Percentiles rank a stretch among this genome's conserved stretches.
Evolutionary conservation across 2,113 vertebrate species (phyloP).

Genomic region (Rhombomys opimus): DNA sequence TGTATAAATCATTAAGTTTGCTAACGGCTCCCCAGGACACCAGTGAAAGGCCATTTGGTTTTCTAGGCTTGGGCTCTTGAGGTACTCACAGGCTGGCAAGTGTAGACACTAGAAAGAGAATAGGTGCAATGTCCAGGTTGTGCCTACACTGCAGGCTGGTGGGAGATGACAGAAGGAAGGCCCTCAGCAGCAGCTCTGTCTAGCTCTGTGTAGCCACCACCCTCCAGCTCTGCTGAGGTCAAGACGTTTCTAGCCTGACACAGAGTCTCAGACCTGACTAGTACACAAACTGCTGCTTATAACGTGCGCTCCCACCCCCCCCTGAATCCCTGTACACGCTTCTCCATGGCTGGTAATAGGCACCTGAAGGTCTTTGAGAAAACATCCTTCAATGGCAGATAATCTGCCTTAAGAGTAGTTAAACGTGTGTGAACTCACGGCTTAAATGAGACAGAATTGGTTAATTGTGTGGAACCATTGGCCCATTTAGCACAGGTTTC

Average conservation of each 20-base stretch:
- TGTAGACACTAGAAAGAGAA: background rate
- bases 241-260: background rate
- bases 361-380: background rate
- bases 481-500: background rate
- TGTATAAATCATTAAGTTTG: background rate
- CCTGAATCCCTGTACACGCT: background rate
- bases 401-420: background rate
- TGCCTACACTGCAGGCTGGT: background rate
- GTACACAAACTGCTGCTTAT: too few relatives aligned
- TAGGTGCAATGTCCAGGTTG: too few relatives aligned
- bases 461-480: background rate
- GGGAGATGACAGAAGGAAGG: accelerated
- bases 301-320: background rate
- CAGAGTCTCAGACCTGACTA: background rate
- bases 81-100: background rate
- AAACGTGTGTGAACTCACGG: background rate
- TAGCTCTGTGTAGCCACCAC: background rate
- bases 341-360: background rate
- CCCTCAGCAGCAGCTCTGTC: too few relatives aligned
- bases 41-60: background rate
- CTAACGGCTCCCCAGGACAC: background rate
- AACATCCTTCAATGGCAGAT: background rate
- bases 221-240: background rate
- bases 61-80: background rate
- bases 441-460: constrained; percentile 37